Percentiles rank a stretch among this genome's conserved stretches.
These are phyloP conservation scores for Squalus acanthias DNA, from an alignment of 2,797 vertebrate species.

Conservation along the genomic window DNA sequence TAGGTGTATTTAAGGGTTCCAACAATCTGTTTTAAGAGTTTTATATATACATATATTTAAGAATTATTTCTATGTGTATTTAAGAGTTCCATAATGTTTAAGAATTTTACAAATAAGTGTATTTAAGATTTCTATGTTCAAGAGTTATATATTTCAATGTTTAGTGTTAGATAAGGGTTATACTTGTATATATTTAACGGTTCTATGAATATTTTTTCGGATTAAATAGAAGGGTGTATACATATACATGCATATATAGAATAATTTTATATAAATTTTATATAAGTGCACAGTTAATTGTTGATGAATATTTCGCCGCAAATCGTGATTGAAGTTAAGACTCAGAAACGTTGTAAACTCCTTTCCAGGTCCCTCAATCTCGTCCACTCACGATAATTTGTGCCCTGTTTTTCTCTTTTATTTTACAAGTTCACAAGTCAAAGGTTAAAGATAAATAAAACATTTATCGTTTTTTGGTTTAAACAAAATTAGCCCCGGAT, in stretches of 20 bases:
- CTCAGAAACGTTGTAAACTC: neutral
- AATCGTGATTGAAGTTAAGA: neutral
- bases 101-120: neutral
- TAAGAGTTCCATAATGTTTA: neutral
- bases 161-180: neutral
- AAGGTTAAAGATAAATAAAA: neutral
- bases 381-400: too few relatives aligned
- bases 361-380: too few relatives aligned
- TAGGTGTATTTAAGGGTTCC: neutral
- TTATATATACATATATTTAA: neutral
- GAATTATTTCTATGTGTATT: neutral
- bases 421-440: neutral
- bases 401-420: neutral
- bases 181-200: neutral
- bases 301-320: neutral
- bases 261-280: neutral
- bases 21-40: neutral
- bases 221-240: neutral
- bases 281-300: neutral
- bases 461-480: neutral
- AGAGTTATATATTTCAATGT: neutral
- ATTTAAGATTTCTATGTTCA: neutral
- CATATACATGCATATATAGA: neutral
- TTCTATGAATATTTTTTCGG: neutral
- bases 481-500: neutral